Evolutionary conservation across 2,797 vertebrate species (phyloP).

Genomic region (Discoglossus pictus): DNA sequence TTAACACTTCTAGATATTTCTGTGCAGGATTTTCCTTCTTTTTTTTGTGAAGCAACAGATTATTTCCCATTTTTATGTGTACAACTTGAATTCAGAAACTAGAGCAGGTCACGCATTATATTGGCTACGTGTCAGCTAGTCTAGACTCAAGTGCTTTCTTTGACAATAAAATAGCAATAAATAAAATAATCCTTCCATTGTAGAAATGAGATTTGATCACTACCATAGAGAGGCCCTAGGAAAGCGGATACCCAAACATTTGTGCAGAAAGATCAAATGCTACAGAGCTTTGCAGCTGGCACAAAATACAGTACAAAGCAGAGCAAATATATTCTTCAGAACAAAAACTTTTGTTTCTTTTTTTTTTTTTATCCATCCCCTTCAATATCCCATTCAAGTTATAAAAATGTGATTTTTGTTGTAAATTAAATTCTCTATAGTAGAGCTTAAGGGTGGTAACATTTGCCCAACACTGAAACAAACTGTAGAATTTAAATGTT

Average conservation of each 20-base stretch:
- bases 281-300: constrained; percentile 30
- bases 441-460: no score
- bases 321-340: constrained; percentile 23
- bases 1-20: no score
- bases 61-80: constrained; percentile 8
- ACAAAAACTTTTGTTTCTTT: no score
- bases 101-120: constrained; percentile 13
- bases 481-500: no score
- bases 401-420: no score
- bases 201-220: constrained; percentile 37
- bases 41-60: background rate
- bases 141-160: constrained; percentile 45
- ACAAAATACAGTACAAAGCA: background rate
- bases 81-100: constrained; percentile 23
- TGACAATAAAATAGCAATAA: constrained; percentile 48
- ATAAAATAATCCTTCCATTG: constrained; percentile 45
- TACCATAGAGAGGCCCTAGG: constrained; percentile 22
- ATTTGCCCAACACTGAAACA: no score
- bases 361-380: no score
- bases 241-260: constrained; percentile 46
- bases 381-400: no score
- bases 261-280: constrained; percentile 29
- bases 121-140: constrained; percentile 35
- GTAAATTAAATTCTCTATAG: no score
- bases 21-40: no score